Base-by-base conservation (phyloP, 64 coral and sea anemone species). In the Dendrophyllia cribrosa region DNA sequence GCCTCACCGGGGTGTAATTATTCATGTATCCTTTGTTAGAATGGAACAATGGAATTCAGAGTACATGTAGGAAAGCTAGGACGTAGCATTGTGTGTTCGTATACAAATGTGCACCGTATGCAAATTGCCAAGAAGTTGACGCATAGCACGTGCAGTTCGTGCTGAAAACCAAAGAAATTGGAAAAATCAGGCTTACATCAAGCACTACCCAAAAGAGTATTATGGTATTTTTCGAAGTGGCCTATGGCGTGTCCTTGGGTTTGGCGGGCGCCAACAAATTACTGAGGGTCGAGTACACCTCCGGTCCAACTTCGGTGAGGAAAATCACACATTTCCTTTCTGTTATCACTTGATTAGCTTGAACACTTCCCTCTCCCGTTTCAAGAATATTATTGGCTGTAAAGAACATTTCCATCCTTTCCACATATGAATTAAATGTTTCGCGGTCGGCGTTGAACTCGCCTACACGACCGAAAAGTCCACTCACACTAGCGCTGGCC, bases 251-350 rank as follows among this genome's bases (percentile, higher is more conserved):
- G 48, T 95, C 82, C 34, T 71, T 95, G 7, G 87, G 93, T 17
- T 95, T 90, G 44, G 16, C 15, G 15, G 87, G 93, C 17, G 55
- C 74, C 53, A 94, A 45, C 43, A 94, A 34, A 82, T 88, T 94
- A 44, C 85, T 88, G 10, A 94, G 51, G 6, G 77, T 94, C 9
- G 66, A 77, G 10, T 90, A 86, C 17, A 95, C 88, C 43, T 90
- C 93, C 9, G 93, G 70, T 43, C 93, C 93, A 20, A 95, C 20
- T 59, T 90, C 87, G 7, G 93, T 90, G 10, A 95, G 78, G 58
- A 95, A 90, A 85, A 95, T 95, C 3, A 79, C 93, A 76, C 87
- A 77, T 70, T 95, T 95, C 64, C 79, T 95, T 51, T 95, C 78
- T 53, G 61, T 53, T 60, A 90, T 78, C n/a, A 74, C 21, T 70